Evolutionary conservation across 30 jellyfish, hydroid and myxozoan species (phyloP).

Genomic region (Chironex yamaguchii): DNA sequence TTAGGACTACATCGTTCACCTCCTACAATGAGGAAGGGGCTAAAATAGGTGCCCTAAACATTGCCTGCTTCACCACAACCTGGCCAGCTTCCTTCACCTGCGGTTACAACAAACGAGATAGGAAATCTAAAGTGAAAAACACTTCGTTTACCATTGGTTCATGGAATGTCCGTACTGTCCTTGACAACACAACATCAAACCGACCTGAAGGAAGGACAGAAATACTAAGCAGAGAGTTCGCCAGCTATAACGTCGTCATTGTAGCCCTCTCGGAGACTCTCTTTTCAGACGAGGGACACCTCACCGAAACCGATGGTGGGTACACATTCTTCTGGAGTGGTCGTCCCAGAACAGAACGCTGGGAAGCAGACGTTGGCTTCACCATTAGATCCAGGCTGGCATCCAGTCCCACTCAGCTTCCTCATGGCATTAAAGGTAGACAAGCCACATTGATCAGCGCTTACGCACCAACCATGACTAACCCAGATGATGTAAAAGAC

Average conservation of each 20-base stretch:
- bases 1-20: not conserved
- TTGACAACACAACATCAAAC: not conserved
- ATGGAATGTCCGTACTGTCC: not conserved
- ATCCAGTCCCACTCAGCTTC: too few relatives aligned
- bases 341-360: not conserved
- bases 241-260: not conserved
- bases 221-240: not conserved
- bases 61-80: not conserved
- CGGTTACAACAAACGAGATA: not conserved
- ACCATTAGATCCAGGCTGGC: slow-evolving; percentile 40
- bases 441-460: too few relatives aligned
- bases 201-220: not conserved
- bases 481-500: too few relatives aligned
- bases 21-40: not conserved
- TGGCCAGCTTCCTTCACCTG: not conserved
- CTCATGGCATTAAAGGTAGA: too few relatives aligned
- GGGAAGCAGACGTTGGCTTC: slow-evolving; percentile 37
- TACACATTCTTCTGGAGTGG: not conserved
- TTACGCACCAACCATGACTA: too few relatives aligned
- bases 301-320: not conserved
- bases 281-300: not conserved
- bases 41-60: not conserved
- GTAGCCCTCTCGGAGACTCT: not conserved
- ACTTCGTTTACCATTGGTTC: not conserved
- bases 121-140: not conserved